Evolutionary conservation across 1,140 invertebrate species (phyloP).

Genomic region (Neodiprion virginianus): DNA sequence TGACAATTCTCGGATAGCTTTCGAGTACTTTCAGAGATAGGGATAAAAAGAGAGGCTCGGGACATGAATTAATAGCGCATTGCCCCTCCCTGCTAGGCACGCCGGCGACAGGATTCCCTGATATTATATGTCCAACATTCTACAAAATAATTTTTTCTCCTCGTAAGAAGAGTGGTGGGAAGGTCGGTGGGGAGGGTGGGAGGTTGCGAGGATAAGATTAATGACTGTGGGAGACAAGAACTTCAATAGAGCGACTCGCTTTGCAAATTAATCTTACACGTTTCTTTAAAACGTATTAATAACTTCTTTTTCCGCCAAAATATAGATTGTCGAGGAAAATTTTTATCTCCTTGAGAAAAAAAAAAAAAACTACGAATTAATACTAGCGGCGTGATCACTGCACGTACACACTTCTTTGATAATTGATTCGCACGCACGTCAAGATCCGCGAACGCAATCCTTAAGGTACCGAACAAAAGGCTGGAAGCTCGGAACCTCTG

Average conservation of each 20-base stretch:
- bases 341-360: no score
- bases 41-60: conserved; percentile 28
- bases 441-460: no score
- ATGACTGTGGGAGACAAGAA: conserved; percentile 37
- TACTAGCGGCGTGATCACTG: no score
- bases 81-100: conserved; percentile 42
- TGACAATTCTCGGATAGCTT: no score
- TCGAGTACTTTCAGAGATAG: no score
- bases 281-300: conserved; percentile 54
- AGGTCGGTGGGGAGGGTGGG: no score
- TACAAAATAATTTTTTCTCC: conserved; percentile 52
- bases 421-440: no score
- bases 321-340: no score
- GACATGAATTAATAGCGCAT: conserved; percentile 48
- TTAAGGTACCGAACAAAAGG: no score
- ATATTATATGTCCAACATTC: conserved; percentile 51
- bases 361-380: no score
- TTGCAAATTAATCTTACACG: conserved; percentile 54
- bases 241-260: conserved; percentile 47
- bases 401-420: no score
- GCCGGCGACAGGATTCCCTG: conserved; percentile 50
- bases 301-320: conserved; percentile 38
- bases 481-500: no score
- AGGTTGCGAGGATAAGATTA: not conserved
- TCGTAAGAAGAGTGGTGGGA: conserved; percentile 36